Conservation (phyloP, 2,113 vertebrate genomes). For the Pandion haliaetus region DNA sequence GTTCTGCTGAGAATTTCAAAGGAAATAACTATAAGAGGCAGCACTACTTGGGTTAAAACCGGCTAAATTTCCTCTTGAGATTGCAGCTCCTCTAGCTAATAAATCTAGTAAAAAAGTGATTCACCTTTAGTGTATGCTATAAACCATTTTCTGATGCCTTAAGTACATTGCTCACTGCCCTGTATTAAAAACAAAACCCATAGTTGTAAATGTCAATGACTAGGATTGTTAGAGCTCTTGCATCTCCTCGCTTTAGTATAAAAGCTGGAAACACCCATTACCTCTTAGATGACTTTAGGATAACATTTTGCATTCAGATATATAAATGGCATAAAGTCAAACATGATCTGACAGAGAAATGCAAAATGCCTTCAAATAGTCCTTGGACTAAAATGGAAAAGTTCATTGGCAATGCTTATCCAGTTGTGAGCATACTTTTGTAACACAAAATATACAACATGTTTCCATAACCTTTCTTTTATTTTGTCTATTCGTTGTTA, state of each 20-base stretch:
- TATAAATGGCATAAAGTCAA: constrained; percentile 77
- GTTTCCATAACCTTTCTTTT: not conserved
- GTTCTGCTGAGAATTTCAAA: constrained; percentile 77
- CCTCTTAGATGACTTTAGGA: constrained; percentile 70
- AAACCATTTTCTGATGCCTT: constrained; percentile 78
- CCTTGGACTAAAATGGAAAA: constrained; percentile 57
- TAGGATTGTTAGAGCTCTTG: constrained; percentile 71
- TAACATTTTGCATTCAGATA: constrained; percentile 73
- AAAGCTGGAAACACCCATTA: constrained; percentile 75
- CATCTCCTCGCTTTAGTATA: constrained; percentile 62
- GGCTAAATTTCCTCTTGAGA: constrained; percentile 74
- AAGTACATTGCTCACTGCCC: constrained; percentile 80
- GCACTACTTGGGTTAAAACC: constrained; percentile 74
- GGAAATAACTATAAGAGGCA: constrained; percentile 70
- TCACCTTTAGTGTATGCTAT: constrained; percentile 79
- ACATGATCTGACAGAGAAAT: constrained; percentile 65
- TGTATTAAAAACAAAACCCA: constrained; percentile 80
- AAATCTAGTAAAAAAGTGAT: constrained; percentile 78
- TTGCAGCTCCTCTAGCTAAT: constrained; percentile 73
- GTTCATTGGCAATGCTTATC: constrained; percentile 30
- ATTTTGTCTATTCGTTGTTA: not conserved
- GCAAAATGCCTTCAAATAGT: constrained; percentile 57
- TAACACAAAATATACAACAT: not conserved
- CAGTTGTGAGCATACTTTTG: constrained; percentile 18
- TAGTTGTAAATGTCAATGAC: constrained; percentile 82